Conservation (phyloP, 2,888 invertebrate genomes). For the Caenorhabditis auriculariae region DNA sequence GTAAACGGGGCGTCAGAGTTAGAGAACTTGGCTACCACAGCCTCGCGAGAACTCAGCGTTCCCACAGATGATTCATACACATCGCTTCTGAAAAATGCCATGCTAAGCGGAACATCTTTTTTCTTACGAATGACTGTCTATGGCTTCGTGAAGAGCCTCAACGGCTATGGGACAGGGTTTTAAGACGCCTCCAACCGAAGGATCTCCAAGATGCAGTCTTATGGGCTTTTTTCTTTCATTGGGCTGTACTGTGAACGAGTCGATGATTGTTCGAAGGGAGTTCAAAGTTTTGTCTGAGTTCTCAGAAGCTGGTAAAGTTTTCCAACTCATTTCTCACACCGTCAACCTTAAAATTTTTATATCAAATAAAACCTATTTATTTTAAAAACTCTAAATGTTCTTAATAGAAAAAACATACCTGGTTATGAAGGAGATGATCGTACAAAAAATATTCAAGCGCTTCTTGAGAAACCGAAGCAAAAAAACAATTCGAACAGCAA, state of each 20-base stretch:
- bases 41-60: conserved; percentile 37
- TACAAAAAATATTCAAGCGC: too few relatives aligned
- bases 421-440: too few relatives aligned
- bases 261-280: conserved; percentile 88
- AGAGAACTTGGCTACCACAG: conserved; percentile 44
- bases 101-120: background rate
- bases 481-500: too few relatives aligned
- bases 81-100: conserved; percentile 32
- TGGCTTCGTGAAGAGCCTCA: conserved; percentile 49
- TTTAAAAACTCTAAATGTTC: too few relatives aligned
- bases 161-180: conserved; percentile 51
- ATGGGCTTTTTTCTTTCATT: conserved; percentile 91
- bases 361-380: too few relatives aligned
- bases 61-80: conserved; percentile 63
- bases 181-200: conserved; percentile 56
- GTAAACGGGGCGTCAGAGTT: conserved; percentile 46
- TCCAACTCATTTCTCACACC: too few relatives aligned
- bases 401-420: too few relatives aligned
- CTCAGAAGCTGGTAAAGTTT: conserved; percentile 29
- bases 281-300: conserved; percentile 82
- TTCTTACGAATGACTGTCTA: conserved; percentile 28
- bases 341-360: too few relatives aligned
- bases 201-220: conserved; percentile 67
- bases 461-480: too few relatives aligned
- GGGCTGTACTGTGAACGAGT: conserved; percentile 84